Evolutionary conservation across 1,140 invertebrate genomes (phyloP).

Genomic region (Pseudomyrmex sp.): DNA sequence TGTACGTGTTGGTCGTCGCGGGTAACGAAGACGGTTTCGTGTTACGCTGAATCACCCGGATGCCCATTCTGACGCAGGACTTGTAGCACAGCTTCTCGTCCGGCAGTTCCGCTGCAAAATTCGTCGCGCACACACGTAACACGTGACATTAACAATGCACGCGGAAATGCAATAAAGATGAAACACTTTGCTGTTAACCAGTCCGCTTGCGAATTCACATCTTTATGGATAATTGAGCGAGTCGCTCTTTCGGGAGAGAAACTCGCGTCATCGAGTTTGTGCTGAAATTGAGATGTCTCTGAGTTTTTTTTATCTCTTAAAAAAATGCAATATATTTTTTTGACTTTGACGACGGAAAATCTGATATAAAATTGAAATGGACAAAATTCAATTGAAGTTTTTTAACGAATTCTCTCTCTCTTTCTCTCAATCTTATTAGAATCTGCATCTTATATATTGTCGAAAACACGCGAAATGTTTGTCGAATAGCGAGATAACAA

Average conservation of each 20-base stretch:
- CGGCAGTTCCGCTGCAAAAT: conserved; percentile 88
- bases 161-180: conserved; percentile 4
- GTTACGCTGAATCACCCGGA: conserved; percentile 90
- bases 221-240: neutral
- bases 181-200: neutral
- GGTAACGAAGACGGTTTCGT: conserved; percentile 82
- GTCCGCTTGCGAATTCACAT: neutral
- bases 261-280: neutral
- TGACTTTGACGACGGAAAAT: no score
- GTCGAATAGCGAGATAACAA: no score
- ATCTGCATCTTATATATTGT: no score
- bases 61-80: conserved; percentile 93
- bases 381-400: no score
- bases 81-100: conserved; percentile 92
- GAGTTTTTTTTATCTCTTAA: neutral
- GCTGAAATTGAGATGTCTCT: neutral
- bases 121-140: neutral
- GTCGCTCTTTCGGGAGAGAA: neutral
- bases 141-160: conserved; percentile 25
- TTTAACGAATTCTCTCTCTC: no score
- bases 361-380: no score
- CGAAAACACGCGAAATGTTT: no score
- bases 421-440: no score
- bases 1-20: conserved; percentile 76
- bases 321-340: neutral